These are phyloP conservation scores for Eustalomyia histrio DNA, from an alignment of 2,888 invertebrate species.

Conservation along the genomic window DNA sequence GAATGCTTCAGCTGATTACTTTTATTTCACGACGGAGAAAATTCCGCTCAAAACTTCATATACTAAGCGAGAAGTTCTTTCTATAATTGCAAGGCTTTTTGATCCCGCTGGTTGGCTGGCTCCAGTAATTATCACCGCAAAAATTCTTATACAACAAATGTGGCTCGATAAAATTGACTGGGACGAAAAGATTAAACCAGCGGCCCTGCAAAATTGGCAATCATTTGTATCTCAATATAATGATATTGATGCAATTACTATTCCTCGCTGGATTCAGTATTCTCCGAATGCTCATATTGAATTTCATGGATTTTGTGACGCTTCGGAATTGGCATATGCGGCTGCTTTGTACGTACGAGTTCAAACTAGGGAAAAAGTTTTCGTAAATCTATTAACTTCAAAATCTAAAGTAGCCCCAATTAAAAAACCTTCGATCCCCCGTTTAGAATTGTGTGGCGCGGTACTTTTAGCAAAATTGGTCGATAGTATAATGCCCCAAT, in stretches of 20 bases:
- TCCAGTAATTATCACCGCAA: conserved; percentile 14
- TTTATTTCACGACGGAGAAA: background rate
- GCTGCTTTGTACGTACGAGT: conserved; percentile 2
- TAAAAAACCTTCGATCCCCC: too few relatives aligned
- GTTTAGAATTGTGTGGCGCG: too few relatives aligned
- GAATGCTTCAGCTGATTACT: background rate
- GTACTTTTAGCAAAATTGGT: too few relatives aligned
- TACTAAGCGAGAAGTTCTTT: background rate
- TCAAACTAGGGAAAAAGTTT: background rate
- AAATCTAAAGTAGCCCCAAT: too few relatives aligned
- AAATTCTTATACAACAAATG: conserved; percentile 15
- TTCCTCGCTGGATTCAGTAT: conserved; percentile 27
- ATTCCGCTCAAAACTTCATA: background rate
- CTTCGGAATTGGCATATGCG: conserved; percentile 8
- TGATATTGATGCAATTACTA: conserved; percentile 14
- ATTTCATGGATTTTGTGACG: conserved; percentile 28
- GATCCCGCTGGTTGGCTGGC: conserved; percentile 25
- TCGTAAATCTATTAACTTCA: too few relatives aligned
- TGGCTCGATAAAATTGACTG: conserved; percentile 36
- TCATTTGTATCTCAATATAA: conserved; percentile 1
- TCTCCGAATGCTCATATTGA: background rate
- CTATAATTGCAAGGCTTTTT: conserved; percentile 3
- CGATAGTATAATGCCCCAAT: too few relatives aligned
- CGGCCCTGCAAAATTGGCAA: conserved; percentile 10
- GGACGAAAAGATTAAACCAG: conserved; percentile 1